Base-by-base conservation (phyloP, 1,140 invertebrate genomes). In the Drosophila tropicalis region DNA sequence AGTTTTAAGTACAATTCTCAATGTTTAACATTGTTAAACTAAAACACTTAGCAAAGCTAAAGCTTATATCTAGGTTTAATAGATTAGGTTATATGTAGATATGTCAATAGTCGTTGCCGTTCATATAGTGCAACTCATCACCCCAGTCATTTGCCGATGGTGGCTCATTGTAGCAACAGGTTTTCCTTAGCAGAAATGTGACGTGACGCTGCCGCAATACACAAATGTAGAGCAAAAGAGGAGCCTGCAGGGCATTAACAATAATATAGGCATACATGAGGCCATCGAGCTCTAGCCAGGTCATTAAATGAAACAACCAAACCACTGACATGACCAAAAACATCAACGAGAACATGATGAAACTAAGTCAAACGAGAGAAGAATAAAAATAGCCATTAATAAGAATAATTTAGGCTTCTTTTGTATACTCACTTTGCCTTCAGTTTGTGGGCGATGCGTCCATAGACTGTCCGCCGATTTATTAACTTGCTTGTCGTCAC, bases 41-140 rank as follows among this genome's bases (percentile, higher is more conserved):
- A 83, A 76, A 87, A 87, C 83, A 89, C 84, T 87, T 87, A 86
- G 62, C 61, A 56, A 65, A 58, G 68, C 56, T 78, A 75, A 39
- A 64, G 13, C 29, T 70, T 76, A 76, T 32, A 41, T 41, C 12
- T 51, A 51, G 2, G 10, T 56, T 76, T 72, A 19, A 40, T 76
- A 76, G 2, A 68, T 51, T 62, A 67, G 56, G 40, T 57, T 22
- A 39, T 57, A n/a, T n/a, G n/a, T n/a, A 34, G 67, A 76, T 29
- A 29, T 68, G 55, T 87, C 47, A 92, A 92, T 94, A 95, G 87
- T 95, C 95, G 67, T 95, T 95, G 22, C 95, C 94, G 90, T 96
- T 96, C 94, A 96, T 96, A 66, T 96, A 95, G 44, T 95, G 95
- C 95, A 97, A 95, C 93, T 97, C 96, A 91, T 97, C 96, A 5